Conservation (phyloP, 2,888 invertebrate genomes). For the Troglohyphantes excavatus region DNA sequence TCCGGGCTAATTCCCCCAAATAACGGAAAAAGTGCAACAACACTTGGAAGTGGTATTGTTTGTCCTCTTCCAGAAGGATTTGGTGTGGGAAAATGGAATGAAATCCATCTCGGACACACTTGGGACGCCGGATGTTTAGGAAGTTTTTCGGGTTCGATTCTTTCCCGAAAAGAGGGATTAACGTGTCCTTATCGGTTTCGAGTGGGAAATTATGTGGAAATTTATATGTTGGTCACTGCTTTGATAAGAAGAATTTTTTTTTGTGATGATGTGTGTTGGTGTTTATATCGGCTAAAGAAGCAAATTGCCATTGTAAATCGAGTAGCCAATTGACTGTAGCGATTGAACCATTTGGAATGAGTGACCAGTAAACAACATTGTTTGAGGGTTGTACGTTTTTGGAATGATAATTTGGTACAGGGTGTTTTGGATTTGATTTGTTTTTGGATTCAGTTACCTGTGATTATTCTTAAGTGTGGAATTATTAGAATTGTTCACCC, state of each 20-base stretch:
- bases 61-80: background rate
- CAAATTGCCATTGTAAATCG: background rate
- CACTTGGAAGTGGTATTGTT: constrained; percentile 1
- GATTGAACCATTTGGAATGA: background rate
- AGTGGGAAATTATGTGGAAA: background rate
- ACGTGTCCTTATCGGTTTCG: background rate
- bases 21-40: constrained; percentile 34
- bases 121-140: constrained; percentile 36
- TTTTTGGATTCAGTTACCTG: no score
- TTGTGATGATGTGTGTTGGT: background rate
- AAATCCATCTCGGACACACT: background rate
- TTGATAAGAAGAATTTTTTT: background rate
- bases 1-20: constrained; percentile 29
- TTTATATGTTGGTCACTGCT: background rate
- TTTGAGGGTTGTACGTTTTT: background rate
- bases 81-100: constrained; percentile 13
- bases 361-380: background rate
- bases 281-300: background rate
- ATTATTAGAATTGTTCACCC: no score
- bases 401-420: background rate
- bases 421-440: background rate
- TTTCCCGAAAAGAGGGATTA: background rate
- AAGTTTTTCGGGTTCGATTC: constrained; percentile 3
- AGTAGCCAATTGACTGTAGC: background rate
- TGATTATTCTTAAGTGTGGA: no score